phyloP scores from a whole-genome alignment of 2,797 vertebrate genomes.

The Heterohyrax brucei region DNA sequence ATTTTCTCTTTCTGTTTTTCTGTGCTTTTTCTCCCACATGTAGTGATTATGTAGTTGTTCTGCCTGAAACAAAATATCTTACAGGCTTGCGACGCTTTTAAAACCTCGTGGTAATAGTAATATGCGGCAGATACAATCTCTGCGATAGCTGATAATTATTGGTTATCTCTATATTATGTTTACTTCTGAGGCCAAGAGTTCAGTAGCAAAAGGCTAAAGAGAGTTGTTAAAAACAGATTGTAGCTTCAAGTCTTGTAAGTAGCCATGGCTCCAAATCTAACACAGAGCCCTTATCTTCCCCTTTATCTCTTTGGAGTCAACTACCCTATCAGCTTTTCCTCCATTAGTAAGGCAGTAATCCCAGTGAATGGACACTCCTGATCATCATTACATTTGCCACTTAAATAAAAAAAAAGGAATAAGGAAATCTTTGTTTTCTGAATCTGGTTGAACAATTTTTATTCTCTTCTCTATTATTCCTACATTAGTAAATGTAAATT shows the following conservation, averaged over 20 bases:
- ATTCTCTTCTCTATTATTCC: background rate
- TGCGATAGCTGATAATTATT: background rate
- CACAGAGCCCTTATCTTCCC: background rate
- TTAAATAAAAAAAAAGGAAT: background rate
- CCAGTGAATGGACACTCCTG: background rate
- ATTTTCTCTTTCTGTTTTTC: background rate
- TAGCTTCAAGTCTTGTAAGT: background rate
- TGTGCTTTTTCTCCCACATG: fast-evolving
- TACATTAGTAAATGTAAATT: background rate
- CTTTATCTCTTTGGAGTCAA: background rate
- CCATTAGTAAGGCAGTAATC: background rate
- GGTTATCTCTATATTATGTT: background rate
- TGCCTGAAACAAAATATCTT: background rate
- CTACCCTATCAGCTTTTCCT: background rate
- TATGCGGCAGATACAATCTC: background rate
- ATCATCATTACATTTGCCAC: background rate
- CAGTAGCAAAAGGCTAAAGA: background rate
- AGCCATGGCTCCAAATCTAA: background rate
- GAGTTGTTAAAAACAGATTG: background rate
- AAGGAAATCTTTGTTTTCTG: background rate
- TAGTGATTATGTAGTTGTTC: background rate
- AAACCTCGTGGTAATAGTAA: background rate
- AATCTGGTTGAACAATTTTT: background rate
- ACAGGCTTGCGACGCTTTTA: background rate
- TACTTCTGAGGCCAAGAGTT: background rate